phyloP scores from a whole-genome alignment of 2,797 vertebrate genomes.

The Rhabdophis nuchalis region DNA sequence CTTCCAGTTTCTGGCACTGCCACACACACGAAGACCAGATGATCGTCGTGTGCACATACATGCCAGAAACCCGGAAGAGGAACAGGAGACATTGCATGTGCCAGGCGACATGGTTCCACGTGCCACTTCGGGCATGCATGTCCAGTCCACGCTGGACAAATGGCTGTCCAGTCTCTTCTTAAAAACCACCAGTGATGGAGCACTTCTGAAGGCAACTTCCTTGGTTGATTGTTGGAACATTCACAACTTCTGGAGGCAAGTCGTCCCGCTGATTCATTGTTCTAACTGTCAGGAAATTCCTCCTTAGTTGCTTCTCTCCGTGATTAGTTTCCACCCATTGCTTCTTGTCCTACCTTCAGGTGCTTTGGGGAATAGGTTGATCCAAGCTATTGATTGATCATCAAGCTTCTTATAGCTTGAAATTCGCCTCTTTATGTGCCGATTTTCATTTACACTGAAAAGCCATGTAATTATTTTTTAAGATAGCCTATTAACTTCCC shows the following conservation, averaged over 20 bases:
- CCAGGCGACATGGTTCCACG: too few species aligned
- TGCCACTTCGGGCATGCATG: too few species aligned
- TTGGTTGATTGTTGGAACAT: rapidly evolving
- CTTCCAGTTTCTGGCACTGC: too few species aligned
- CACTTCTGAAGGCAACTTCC: too few species aligned
- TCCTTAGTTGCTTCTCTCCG: background rate
- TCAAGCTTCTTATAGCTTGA: background rate
- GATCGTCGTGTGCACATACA: too few species aligned
- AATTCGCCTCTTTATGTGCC: background rate
- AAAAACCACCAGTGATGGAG: background rate
- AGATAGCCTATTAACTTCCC: background rate
- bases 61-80: too few species aligned
- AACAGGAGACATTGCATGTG: too few species aligned
- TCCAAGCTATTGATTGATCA: background rate
- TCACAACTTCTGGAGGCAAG: background rate
- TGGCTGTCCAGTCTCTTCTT: background rate
- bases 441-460: background rate
- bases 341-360: background rate
- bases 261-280: background rate
- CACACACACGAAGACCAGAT: too few species aligned
- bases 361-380: background rate
- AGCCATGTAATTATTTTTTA: background rate
- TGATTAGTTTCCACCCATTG: background rate
- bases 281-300: background rate
- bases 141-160: too few species aligned